Evolutionary conservation across 2,888 invertebrate genomes (phyloP), one percentile per base, ranked within the genome.

Genomic region (Torymus auratus): DNA sequence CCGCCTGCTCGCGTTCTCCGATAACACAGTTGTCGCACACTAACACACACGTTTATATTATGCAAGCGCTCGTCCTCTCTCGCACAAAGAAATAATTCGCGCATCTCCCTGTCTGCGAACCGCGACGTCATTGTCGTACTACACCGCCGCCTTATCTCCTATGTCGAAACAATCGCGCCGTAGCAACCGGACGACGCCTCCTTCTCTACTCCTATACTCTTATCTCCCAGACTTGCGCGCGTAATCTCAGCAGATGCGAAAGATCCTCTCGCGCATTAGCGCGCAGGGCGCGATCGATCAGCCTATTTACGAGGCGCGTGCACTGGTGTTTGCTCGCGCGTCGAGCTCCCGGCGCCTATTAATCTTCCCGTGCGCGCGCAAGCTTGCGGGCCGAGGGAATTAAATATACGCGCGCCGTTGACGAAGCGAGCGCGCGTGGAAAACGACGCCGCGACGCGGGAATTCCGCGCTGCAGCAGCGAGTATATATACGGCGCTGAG

Each of bases 221-320:
- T 28, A 28, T 28, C 28, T 28, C 3, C 7, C 28, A 28, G 28
- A 28, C 28, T 28, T 5, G 3, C 28, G 3, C 28, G 3, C 7
- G 28, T 28, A 28, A 28, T 28, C 28, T 28, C 28, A 2, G 28
- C 28, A 28, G 28, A 28, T 28, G 28, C 28, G 28, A 5, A 28
- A 28, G 28, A 28, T 28, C 28, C 28, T 28, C 28, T 28, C 28
- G 28, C 28, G 28, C 28, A 28, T 28, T 28, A 28, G 3, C 28
- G 28, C 28, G 28, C n/a, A 28, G 2, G 14, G 15, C 52, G 15
- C 74, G 75, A 78, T 71, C 77, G 74, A 67, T 81, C 75, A 81
- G 80, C 82, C 78, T 75, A 81, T 82, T 83, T 79, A 78, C 80
- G 72, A 52, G 62, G 14, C 72, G 70, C 74, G 55, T 3, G 28